A percentile compares a stretch with the other conserved stretches of the same genome.
Conservation (phyloP, 2,888 invertebrate species). For the Plebejus argus region DNA sequence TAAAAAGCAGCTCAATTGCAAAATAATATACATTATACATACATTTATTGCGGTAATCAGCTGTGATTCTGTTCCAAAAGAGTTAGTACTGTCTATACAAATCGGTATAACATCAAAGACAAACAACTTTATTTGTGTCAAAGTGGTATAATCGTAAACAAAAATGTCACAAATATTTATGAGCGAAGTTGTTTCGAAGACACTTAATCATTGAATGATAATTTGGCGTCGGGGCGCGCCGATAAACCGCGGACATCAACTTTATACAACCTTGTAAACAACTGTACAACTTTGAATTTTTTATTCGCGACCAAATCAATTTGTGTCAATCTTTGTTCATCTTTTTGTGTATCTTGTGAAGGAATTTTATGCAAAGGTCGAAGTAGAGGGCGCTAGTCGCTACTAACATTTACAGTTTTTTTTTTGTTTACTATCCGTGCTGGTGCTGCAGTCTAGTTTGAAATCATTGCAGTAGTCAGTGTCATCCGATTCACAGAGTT, state of each 20-base stretch:
- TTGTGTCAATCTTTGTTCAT: neutral
- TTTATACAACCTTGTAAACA: constrained; percentile 18
- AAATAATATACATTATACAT: too few species aligned
- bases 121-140: constrained; percentile 21
- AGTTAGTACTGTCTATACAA: neutral
- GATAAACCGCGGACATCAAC: constrained; percentile 25
- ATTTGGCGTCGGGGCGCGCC: constrained; percentile 38
- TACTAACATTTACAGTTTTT: too few species aligned
- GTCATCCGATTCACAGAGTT: too few species aligned
- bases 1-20: too few species aligned
- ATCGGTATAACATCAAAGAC: constrained; percentile 18
- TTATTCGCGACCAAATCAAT: constrained; percentile 9
- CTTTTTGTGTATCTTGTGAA: too few species aligned
- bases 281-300: neutral
- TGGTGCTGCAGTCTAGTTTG: too few species aligned
- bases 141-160: constrained; percentile 22
- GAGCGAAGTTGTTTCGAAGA: constrained; percentile 36
- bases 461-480: too few species aligned
- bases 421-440: too few species aligned
- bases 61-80: neutral
- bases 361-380: too few species aligned
- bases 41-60: too few species aligned
- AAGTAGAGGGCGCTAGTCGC: too few species aligned
- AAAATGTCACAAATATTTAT: constrained; percentile 29
- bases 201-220: constrained; percentile 41